Evolutionary conservation across 2,797 vertebrate genomes (phyloP).

Genomic region (Amblyopsis hoosieri): DNA sequence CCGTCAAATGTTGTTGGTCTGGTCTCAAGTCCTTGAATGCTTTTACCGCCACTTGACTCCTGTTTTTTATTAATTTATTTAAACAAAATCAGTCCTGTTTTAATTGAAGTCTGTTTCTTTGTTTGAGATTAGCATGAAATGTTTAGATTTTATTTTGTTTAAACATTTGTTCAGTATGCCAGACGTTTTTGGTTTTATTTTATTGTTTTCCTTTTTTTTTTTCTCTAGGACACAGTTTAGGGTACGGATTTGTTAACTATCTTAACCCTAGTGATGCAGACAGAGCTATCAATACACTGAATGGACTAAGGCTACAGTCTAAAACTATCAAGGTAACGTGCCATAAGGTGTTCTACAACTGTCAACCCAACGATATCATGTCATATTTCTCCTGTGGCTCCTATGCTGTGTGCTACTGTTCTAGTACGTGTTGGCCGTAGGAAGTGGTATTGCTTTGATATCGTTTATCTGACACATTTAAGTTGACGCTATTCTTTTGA

Average conservation of each 20-base stretch:
- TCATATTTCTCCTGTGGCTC: constrained; percentile 74
- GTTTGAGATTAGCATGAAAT: constrained; percentile 69
- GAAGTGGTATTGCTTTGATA: constrained; percentile 51
- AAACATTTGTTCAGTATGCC: constrained; percentile 75
- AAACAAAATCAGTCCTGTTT: constrained; percentile 42
- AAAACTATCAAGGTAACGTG: constrained; percentile 99
- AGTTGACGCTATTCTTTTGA: constrained; percentile 54
- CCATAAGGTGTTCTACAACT: constrained; percentile 84
- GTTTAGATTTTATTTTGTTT: constrained; percentile 80
- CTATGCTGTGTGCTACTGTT: constrained; percentile 69
- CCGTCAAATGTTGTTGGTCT: constrained; percentile 31
- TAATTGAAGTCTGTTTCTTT: constrained; percentile 61
- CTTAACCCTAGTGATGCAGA: constrained; percentile 98
- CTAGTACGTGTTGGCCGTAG: constrained; percentile 65
- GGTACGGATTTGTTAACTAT: constrained; percentile 99
- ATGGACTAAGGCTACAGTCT: constrained; percentile 98
- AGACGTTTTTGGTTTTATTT: constrained; percentile 80
- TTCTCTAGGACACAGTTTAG: constrained; percentile 90
- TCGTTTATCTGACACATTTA: constrained; percentile 35
- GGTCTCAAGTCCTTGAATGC: constrained; percentile 1
- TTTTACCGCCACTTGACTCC: not conserved
- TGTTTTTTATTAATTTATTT: constrained; percentile 47
- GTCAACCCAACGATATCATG: constrained; percentile 80
- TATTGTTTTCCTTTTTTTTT: constrained; percentile 81
- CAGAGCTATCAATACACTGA: constrained; percentile 99